phyloP scores from a whole-genome alignment of 1,140 invertebrate species.

The Drosophila sulfurigaster region DNA sequence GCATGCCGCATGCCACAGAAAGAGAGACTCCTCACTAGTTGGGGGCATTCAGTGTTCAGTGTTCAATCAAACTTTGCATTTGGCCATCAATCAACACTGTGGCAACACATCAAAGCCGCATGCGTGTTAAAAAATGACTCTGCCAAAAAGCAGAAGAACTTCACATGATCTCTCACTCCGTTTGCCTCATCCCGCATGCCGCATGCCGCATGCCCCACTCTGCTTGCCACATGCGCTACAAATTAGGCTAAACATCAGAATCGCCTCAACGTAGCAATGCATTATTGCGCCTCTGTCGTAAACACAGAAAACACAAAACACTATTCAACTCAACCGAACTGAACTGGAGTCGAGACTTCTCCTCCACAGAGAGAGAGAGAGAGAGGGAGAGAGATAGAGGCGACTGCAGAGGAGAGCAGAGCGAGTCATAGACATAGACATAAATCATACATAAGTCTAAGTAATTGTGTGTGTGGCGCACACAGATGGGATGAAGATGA shows the following conservation, averaged over 20 bases:
- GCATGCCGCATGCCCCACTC: slow-evolving; percentile 23
- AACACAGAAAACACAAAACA: slow-evolving; percentile 8
- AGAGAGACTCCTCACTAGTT: neutral
- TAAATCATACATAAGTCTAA: slow-evolving; percentile 81
- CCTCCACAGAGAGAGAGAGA: neutral
- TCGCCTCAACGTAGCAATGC: slow-evolving; percentile 8
- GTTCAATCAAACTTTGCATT: slow-evolving; percentile 76
- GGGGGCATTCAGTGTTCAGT: slow-evolving; percentile 34
- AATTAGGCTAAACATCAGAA: slow-evolving; percentile 70
- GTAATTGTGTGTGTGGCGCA: slow-evolving; percentile 66
- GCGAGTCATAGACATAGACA: slow-evolving; percentile 63
- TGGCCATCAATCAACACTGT: slow-evolving; percentile 67
- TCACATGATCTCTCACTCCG: slow-evolving; percentile 12
- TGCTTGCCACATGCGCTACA: slow-evolving; percentile 39
- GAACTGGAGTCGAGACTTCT: neutral
- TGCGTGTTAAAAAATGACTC: slow-evolving; percentile 54
- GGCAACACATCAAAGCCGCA: slow-evolving; percentile 67
- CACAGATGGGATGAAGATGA: slow-evolving; percentile 10
- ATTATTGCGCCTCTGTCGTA: slow-evolving; percentile 13
- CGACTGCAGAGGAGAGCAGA: neutral
- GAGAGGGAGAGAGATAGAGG: neutral
- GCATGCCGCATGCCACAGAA: slow-evolving; percentile 17
- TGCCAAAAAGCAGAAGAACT: slow-evolving; percentile 52
- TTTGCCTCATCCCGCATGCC: neutral
- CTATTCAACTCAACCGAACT: neutral